Evolutionary conservation across 1,140 invertebrate species (phyloP), one percentile per base, ranked within the genome.

Genomic region (Drosophila persimilis): DNA sequence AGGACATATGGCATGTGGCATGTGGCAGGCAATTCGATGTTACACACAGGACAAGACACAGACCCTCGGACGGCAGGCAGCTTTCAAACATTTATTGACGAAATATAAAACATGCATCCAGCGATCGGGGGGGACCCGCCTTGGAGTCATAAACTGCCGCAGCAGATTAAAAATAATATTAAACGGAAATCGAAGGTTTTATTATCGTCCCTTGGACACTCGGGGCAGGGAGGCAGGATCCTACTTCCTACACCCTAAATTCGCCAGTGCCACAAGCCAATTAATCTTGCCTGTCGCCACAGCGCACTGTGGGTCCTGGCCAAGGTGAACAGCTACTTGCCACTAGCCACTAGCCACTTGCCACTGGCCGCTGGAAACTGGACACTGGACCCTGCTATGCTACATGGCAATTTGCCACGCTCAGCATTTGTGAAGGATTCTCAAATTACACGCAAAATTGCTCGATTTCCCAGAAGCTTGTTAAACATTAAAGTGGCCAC

Each of bases 101-200:
- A 77, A 59, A 76, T 67, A 86, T 85, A 86, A 86, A 81, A 86
- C 81, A 86, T 81, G 81, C 77, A 86, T 77, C 70, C 67, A 47
- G 35, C 44, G 44, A 29, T 31, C 43, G 48, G 39, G 24, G 4
- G 20, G 39, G 48, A 31, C 17, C 51, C 55, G 20, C 50, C 43
- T 71, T 62, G 53, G 54, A 47, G 67, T 61, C 62, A 85, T 86
- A 80, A 85, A 88, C 62, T 86, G 71, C 45, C 74, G 64, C 60
- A 56, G 59, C 61, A 83, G 83, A 88, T 88, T 88, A 88, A 88
- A 88, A 83, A 77, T 83, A 88, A 88, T 88, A 88, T 83, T 79
- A 79, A 88, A 88, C 75, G 78, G 61, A 88, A 81, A 86, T 88
- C 74, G 83, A 83, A 65, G 77, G 74, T 88, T 88, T 88, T 75